Conservation (phyloP, 2,888 invertebrate genomes). For the Himalopsyche japonica region DNA sequence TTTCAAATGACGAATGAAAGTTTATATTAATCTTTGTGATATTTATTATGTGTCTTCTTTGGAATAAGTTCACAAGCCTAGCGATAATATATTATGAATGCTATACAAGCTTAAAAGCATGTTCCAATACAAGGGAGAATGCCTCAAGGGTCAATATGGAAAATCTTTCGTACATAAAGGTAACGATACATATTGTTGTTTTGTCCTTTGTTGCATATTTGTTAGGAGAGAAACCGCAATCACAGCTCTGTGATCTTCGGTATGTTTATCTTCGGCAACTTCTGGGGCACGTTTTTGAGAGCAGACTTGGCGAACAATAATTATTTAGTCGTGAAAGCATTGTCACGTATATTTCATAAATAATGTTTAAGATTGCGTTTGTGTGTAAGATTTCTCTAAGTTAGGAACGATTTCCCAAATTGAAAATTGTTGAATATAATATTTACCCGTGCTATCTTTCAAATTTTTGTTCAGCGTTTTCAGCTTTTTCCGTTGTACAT, state of each 20-base stretch:
- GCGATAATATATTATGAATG: background rate
- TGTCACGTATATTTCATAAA: slow-evolving; percentile 38
- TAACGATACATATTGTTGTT: background rate
- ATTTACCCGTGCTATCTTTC: too few species aligned
- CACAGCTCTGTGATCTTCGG: background rate
- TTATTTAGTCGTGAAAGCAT: slow-evolving; percentile 36
- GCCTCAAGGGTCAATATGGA: background rate
- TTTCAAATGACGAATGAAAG: too few species aligned
- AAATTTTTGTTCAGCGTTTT: too few species aligned
- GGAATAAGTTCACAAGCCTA: background rate
- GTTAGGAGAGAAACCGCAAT: background rate
- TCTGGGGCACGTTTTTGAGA: background rate
- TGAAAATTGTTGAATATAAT: too few species aligned
- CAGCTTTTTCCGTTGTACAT: too few species aligned
- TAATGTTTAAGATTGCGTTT: background rate
- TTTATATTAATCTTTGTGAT: too few species aligned
- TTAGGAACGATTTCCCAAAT: background rate
- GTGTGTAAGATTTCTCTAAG: background rate
- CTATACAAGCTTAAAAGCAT: background rate
- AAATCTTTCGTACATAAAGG: background rate
- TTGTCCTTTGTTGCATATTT: background rate
- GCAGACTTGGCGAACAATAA: slow-evolving; percentile 1
- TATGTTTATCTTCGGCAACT: background rate
- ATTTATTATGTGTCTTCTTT: too few species aligned
- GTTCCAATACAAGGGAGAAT: background rate